phyloP scores from a whole-genome alignment of 1,140 invertebrate genomes.

The Caenorhabditis latens region DNA sequence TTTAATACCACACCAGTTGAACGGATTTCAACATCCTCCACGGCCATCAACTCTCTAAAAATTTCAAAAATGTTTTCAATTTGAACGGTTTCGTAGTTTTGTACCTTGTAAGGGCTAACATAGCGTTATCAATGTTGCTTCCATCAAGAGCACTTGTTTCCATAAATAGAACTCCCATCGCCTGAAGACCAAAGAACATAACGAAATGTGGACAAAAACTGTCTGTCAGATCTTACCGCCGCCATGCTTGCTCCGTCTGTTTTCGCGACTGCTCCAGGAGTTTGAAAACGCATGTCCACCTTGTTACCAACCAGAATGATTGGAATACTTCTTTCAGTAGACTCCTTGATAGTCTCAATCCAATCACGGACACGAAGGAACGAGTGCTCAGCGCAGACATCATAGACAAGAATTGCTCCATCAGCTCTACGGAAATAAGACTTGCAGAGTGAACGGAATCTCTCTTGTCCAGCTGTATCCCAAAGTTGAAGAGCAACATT shows the following conservation, averaged over 20 bases:
- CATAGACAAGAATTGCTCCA: slow-evolving; percentile 75
- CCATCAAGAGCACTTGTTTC: slow-evolving; percentile 72
- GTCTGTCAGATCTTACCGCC: slow-evolving; percentile 61
- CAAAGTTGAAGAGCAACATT: slow-evolving; percentile 82
- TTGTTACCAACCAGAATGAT: slow-evolving; percentile 72
- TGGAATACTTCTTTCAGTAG: slow-evolving; percentile 67
- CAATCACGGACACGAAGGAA: slow-evolving; percentile 73
- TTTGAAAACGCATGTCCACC: slow-evolving; percentile 64
- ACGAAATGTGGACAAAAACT: background rate
- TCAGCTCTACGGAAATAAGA: slow-evolving; percentile 75
- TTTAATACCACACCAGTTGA: slow-evolving; percentile 69
- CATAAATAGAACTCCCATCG: slow-evolving; percentile 70
- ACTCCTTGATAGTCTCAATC: slow-evolving; percentile 76
- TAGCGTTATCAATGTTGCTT: slow-evolving; percentile 70
- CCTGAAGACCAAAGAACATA: slow-evolving; percentile 56
- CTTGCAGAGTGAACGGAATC: slow-evolving; percentile 75
- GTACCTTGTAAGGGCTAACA: slow-evolving; percentile 71
- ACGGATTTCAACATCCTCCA: slow-evolving; percentile 71
- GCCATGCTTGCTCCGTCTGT: slow-evolving; percentile 71
- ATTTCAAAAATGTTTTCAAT: too few species aligned
- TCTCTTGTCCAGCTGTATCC: slow-evolving; percentile 83
- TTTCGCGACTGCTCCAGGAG: slow-evolving; percentile 65
- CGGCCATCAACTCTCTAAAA: slow-evolving; percentile 71
- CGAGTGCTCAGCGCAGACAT: slow-evolving; percentile 71
- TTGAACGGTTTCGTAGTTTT: background rate